These are phyloP conservation scores for Ifrita kowaldi DNA, from an alignment of 2,113 vertebrate genomes.

Conservation along the genomic window DNA sequence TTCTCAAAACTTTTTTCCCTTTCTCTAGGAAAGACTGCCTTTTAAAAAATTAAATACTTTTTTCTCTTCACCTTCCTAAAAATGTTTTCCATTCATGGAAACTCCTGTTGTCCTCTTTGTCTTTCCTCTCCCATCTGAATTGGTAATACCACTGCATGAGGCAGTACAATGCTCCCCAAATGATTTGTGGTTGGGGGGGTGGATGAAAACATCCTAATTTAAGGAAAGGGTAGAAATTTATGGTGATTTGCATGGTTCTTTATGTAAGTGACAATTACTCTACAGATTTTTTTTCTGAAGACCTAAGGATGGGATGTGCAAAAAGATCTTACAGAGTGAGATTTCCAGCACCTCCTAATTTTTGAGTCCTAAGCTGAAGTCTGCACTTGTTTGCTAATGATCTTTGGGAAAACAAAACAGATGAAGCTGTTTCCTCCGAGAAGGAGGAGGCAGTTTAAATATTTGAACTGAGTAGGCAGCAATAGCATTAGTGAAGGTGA, in stretches of 20 bases:
- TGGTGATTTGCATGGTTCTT: neutral
- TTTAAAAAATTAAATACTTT: neutral
- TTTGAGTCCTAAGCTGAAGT: neutral
- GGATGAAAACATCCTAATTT: neutral
- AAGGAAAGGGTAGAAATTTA: neutral
- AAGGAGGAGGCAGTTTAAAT: neutral
- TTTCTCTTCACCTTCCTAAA: neutral
- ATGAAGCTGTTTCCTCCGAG: neutral
- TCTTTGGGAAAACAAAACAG: neutral
- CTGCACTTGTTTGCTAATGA: neutral
- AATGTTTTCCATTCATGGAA: neutral
- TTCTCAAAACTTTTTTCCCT: neutral
- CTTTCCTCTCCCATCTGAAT: neutral
- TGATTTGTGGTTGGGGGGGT: neutral
- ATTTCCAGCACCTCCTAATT: neutral
- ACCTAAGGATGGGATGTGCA: neutral
- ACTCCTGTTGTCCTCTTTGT: neutral
- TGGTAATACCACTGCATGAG: neutral
- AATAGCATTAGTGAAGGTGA: neutral
- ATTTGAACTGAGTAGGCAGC: neutral
- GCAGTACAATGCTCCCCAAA: neutral
- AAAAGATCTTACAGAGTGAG: neutral
- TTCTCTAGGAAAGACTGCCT: neutral
- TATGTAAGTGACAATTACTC: neutral
- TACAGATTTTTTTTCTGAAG: neutral